These are phyloP conservation scores for Panagrolaimus sp. DNA, from an alignment of 1,140 invertebrate species.

Conservation along the genomic window DNA sequence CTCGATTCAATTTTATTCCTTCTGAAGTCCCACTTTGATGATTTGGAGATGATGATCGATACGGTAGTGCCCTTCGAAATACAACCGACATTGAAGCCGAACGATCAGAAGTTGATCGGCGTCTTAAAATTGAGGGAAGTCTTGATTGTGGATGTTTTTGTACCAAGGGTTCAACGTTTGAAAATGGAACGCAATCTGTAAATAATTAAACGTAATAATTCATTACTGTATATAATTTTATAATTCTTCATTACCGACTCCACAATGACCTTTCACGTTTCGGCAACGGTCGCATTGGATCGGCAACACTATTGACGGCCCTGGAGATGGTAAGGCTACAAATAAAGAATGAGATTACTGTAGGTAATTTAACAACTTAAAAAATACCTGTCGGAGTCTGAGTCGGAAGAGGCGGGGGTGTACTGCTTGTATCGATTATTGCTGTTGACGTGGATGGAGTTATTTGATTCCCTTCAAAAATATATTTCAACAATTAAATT, in stretches of 20 bases:
- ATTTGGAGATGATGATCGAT: background rate
- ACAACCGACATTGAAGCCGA: background rate
- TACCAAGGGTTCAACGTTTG: background rate
- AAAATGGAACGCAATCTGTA: background rate
- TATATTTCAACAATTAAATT: too few species aligned
- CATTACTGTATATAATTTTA: too few species aligned
- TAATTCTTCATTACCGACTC: background rate
- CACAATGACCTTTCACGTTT: conserved; percentile 4
- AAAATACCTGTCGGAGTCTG: background rate
- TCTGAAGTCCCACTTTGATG: background rate
- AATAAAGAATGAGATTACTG: too few species aligned
- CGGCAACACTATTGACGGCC: background rate
- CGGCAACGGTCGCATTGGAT: conserved; percentile 11
- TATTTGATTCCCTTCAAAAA: background rate
- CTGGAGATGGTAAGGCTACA: background rate
- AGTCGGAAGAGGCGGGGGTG: background rate
- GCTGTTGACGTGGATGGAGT: background rate
- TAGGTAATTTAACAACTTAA: background rate
- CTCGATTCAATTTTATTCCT: background rate
- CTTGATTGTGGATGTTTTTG: background rate
- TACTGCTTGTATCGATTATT: background rate
- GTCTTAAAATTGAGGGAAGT: background rate
- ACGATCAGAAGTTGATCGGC: background rate
- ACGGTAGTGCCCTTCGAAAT: background rate
- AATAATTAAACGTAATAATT: too few species aligned